Base-by-base conservation (phyloP, 37 sponge, comb jelly and placozoan genomes). In the Diacarnus erythraeanus region DNA sequence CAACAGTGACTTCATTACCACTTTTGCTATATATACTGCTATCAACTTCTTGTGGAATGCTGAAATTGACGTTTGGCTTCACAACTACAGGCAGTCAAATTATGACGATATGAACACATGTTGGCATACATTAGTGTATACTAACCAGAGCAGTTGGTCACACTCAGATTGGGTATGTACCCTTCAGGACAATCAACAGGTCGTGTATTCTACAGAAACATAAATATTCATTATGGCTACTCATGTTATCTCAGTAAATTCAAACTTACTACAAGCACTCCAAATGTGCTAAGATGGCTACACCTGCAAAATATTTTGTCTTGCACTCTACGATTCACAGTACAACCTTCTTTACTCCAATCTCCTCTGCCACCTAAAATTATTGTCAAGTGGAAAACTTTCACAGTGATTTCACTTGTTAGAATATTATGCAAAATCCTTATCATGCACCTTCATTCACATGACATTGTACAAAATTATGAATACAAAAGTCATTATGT, bases 201-300 rank as follows among this genome's bases (percentile, higher is more conserved):
- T 43, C 68, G 21, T 33, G 69, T 79, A 26, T 79, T 79, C 79
- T 58, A 8, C 9, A 65, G 2, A 2, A 65, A 65, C 31, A 8
- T 4, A 12, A 30, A n/a, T n/a, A 29, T 9, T n/a, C 64, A 63
- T 15, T 22, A 63, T 22, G 18, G 18, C 64, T 20, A 29, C 64
- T 9, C 5, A 63, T 20, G n/a, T n/a, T n/a, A n/a, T n/a, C n/a
- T 22, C 31, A 29, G 20, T 9, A 42, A 40, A 22, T 20, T 12
- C 6, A 1, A 40, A 71, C 79, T 29, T 79, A 79, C 79, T 37
- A 79, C 79, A 41, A 79, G 41, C 17, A 79, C 69, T 68, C 69
- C 79, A 79, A 79, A 79, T 47, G 69, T 79, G 54, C 69, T 69
- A 38, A 79, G 79, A 54, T 79, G 79, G 57, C 68, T 69, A 40